phyloP scores from a whole-genome alignment of 2,113 vertebrate genomes.

The Paraplagusia blochii region DNA sequence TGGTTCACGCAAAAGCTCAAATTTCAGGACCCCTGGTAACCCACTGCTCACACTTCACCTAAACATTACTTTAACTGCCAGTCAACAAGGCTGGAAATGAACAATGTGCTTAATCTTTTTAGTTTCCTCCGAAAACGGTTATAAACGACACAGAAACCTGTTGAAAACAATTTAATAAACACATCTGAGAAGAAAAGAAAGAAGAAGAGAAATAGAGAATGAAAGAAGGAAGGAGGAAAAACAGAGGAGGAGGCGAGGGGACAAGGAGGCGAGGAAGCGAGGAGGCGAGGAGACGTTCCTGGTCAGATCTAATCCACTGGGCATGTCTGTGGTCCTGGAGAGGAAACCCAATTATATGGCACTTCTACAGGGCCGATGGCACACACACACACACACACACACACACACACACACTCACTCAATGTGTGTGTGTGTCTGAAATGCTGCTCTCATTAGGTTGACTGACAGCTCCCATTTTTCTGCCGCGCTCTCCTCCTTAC shows the following conservation, averaged over 20 bases:
- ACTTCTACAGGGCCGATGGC: slow-evolving; percentile 71
- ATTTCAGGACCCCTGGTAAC: too few species aligned
- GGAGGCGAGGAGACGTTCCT: slow-evolving; percentile 62
- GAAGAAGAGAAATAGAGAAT: slow-evolving; percentile 16
- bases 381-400: neutral
- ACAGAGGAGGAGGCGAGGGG: slow-evolving; percentile 41
- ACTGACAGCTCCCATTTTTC: slow-evolving; percentile 73
- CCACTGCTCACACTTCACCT: too few species aligned
- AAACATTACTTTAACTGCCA: too few species aligned
- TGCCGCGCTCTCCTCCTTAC: slow-evolving; percentile 42
- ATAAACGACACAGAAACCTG: too few species aligned
- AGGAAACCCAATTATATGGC: slow-evolving; percentile 80
- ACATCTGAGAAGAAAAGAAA: slow-evolving; percentile 12
- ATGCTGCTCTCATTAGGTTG: slow-evolving; percentile 72
- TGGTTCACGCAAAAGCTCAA: too few species aligned
- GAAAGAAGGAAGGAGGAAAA: slow-evolving; percentile 39
- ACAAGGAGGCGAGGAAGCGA: slow-evolving; percentile 44
- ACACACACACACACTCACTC: slow-evolving; percentile 5
- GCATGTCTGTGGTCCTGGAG: slow-evolving; percentile 78
- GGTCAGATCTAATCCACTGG: slow-evolving; percentile 71
- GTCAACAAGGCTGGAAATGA: too few species aligned
- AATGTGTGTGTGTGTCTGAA: slow-evolving; percentile 45
- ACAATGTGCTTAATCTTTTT: too few species aligned
- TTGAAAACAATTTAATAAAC: too few species aligned
- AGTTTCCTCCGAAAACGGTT: too few species aligned